A percentile compares a stretch with the other conserved stretches of the same genome.
These are phyloP conservation scores for Mormyrops attenuatus DNA, from an alignment of 2,797 vertebrate species.

Conservation along the genomic window DNA sequence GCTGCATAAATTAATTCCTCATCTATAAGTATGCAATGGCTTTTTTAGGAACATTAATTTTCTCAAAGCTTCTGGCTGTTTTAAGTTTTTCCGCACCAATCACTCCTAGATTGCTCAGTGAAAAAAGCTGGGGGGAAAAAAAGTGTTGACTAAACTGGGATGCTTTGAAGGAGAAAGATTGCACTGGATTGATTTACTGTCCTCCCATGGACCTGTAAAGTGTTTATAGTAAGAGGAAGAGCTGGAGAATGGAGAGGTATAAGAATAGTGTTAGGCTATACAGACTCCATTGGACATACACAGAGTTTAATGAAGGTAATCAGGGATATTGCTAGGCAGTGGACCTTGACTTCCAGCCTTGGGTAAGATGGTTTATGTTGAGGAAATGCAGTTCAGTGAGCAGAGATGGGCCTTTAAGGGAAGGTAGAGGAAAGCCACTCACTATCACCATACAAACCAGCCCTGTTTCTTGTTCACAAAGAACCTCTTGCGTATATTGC, in stretches of 20 bases:
- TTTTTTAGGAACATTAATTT: slow-evolving; percentile 12
- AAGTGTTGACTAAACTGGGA: not conserved
- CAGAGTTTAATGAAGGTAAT: slow-evolving; percentile 6
- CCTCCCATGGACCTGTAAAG: not conserved
- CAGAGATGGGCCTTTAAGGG: not conserved
- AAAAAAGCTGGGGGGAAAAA: not conserved
- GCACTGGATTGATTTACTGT: slow-evolving; percentile 6
- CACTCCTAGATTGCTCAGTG: not conserved
- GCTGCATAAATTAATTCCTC: slow-evolving; percentile 11
- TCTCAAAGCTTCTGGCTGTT: not conserved
- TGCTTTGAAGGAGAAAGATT: not conserved
- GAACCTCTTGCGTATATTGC: not conserved
- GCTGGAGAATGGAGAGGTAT: not conserved
- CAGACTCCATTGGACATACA: slow-evolving; percentile 39
- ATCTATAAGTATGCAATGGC: not conserved
- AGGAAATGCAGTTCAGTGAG: slow-evolving; percentile 28
- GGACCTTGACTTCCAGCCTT: slow-evolving; percentile 38
- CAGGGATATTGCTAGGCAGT: slow-evolving; percentile 20
- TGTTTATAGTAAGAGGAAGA: not conserved
- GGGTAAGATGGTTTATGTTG: slow-evolving; percentile 32
- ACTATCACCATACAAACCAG: not conserved
- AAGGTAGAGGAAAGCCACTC: not conserved
- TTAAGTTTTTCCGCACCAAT: not conserved
- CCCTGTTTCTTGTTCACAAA: not conserved
- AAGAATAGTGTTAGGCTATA: slow-evolving; percentile 36